Conservation (phyloP, 2,888 invertebrate species). For the Dryobotodes eremita region DNA sequence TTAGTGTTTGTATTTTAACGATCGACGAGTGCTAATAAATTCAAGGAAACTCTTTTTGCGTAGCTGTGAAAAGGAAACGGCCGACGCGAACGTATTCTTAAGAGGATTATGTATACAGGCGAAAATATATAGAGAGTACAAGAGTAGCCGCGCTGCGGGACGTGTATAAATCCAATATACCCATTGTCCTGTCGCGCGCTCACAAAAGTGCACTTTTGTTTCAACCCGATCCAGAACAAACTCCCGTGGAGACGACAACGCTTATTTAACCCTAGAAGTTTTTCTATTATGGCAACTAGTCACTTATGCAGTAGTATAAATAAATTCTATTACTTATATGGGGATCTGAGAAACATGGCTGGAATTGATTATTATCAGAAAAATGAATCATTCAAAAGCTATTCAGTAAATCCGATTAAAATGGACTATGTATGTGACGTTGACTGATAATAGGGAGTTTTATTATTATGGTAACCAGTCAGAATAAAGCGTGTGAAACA, state of each 20-base stretch:
- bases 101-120: slow-evolving; percentile 57
- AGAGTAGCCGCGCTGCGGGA: slow-evolving; percentile 78
- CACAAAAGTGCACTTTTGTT: slow-evolving; percentile 79
- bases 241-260: slow-evolving; percentile 69
- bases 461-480: slow-evolving; percentile 23
- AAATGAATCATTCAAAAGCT: slow-evolving; percentile 39
- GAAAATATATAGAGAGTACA: slow-evolving; percentile 68
- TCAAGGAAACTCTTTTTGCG: slow-evolving; percentile 54
- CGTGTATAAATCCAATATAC: slow-evolving; percentile 82
- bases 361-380: slow-evolving; percentile 55
- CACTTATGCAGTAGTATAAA: slow-evolving; percentile 52
- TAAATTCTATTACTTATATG: slow-evolving; percentile 58
- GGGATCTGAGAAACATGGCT: slow-evolving; percentile 47
- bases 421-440: slow-evolving; percentile 25
- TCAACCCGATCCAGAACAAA: slow-evolving; percentile 70
- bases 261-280: slow-evolving; percentile 59
- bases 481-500: slow-evolving; percentile 21
- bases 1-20: slow-evolving; percentile 52
- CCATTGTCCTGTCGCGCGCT: slow-evolving; percentile 85
- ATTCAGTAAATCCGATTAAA: slow-evolving; percentile 54
- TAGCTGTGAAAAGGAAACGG: slow-evolving; percentile 52
- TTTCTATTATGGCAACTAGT: slow-evolving; percentile 60
- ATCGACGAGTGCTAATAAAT: slow-evolving; percentile 65
- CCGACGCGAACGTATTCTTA: slow-evolving; percentile 25
- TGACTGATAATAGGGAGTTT: slow-evolving; percentile 34